Evolutionary conservation across 1,140 invertebrate genomes (phyloP), one percentile per base, ranked within the genome.

Genomic region (Pseudachorutes palmiensis): DNA sequence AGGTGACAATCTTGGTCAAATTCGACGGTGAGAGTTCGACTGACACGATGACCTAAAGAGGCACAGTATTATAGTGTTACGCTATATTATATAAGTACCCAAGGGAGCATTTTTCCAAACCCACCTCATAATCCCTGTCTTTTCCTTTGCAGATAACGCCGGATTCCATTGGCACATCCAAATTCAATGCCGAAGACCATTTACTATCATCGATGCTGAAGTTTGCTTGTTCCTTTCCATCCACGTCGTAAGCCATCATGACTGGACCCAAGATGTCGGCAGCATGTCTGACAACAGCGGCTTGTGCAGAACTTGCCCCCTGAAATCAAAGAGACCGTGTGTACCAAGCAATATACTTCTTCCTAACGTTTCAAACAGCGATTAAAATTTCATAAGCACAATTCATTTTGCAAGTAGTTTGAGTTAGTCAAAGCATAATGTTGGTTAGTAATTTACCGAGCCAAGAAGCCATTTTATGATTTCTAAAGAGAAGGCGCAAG

Each of bases 111-210:
- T 60, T 30, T 31, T 5, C 26, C 14, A 3, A n/a, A 12, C 30
- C 31, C 22, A 60, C 58, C 29, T 60, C 58, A 24, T 60, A 60
- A 12, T 60, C 30, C 29, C 31, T 60, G 3, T 60, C 30, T 60
- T 28, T 60, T 60, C 58, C 58, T 60, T 60, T 32, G 24, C 58
- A 60, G 31, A 60, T 9, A 24, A 26, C 12, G 30, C 9, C 58
- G 3, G 14, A 22, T 30, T 22, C 2, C 26, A 60, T 32, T 5
- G 26, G 26, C 2, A 29, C 22, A 60, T 60, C 58, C 30, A 60
- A 60, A 30, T 60, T 60, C 5, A 60, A 12, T 26, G 26, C 22
- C 31, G 26, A 12, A 16, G 58, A 60, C 24, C 24, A 60, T 60
- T 28, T 29, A 22, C 58, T 60, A 22, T 60, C 58, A 29, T 2